Evolutionary conservation across 2,888 invertebrate genomes (phyloP).

Genomic region (Orchestes rusci): DNA sequence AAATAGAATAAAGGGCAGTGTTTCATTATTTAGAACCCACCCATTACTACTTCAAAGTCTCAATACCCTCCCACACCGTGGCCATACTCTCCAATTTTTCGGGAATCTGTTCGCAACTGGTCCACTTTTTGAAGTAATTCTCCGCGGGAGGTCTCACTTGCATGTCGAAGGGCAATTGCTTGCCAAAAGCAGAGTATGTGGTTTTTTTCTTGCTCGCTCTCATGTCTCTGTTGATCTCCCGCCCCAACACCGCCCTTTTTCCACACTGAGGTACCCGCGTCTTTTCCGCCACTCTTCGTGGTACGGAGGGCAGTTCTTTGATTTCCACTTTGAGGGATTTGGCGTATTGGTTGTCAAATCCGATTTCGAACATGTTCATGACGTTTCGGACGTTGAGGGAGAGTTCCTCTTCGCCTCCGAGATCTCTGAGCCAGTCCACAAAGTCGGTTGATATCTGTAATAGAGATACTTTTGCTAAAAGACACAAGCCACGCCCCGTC

Average conservation of each 20-base stretch:
- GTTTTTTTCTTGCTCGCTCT: conserved; percentile 23
- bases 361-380: conserved; percentile 47
- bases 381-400: conserved; percentile 36
- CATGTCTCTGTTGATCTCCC: conserved; percentile 25
- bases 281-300: conserved; percentile 49
- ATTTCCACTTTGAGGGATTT: conserved; percentile 49
- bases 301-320: conserved; percentile 53
- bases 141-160: conserved; percentile 36
- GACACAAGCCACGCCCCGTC: too few species aligned
- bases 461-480: too few species aligned
- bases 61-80: conserved; percentile 56
- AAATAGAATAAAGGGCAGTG: too few species aligned
- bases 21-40: too few species aligned
- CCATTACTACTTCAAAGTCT: conserved; percentile 51
- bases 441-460: conserved; percentile 40
- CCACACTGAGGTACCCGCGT: conserved; percentile 47
- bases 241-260: conserved; percentile 23
- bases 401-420: conserved; percentile 32
- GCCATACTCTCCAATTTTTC: conserved; percentile 54
- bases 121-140: conserved; percentile 50
- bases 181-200: conserved; percentile 24
- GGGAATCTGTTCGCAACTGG: conserved; percentile 49
- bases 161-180: conserved; percentile 26
- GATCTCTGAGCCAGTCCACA: conserved; percentile 38
- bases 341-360: conserved; percentile 52